Base-by-base conservation (phyloP, 2,888 invertebrate genomes). In the Drosophila meridionalis region DNA sequence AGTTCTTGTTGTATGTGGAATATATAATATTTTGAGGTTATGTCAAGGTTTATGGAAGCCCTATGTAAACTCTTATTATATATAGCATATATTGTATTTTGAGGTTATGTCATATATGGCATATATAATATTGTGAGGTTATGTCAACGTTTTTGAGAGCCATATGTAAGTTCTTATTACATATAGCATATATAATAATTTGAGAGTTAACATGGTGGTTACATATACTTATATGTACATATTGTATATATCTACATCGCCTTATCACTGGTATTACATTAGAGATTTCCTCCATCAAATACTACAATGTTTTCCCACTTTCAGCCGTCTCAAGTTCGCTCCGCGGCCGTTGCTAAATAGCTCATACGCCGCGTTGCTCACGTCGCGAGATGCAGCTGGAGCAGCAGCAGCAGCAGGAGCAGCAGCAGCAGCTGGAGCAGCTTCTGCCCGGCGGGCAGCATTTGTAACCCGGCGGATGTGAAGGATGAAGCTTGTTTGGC, bases 381-480 rank as follows among this genome's bases (percentile, higher is more conserved):
- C 20, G 20, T 20, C 20, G 20, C 20, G 20, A 47, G 42, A 34
- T 30, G 57, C 68, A 45, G 52, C 20, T 71, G 69, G 4, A 28
- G 30, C 36, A 14, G 55, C 28, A 14, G 5, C 56, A n/a, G 40
- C 14, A 14, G 9, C 42, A 3, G 32, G 34, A 30, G 34, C 26
- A 32, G 40, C 40, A 14, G 5, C 56, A n/a, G 40, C 14, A 14
- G 9, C 42, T 6, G 32, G 34, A 30, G 34, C 26, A 32, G 40
- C 40, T 48, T 20, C 11, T 48, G 40, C n/a, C 57, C 50, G 53
- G 11, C 26, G 28, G 47, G 40, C 20, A 55, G 36, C 62, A 63
- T 63, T 63, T 20, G 57, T 40, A 20, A 32, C 32, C 26, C 26
- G 53, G 69, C 69, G 61, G 69, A 71, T 69, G 70, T 62, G 61